phyloP scores from a whole-genome alignment of 2,113 vertebrate genomes.

The Festucalex cinctus region DNA sequence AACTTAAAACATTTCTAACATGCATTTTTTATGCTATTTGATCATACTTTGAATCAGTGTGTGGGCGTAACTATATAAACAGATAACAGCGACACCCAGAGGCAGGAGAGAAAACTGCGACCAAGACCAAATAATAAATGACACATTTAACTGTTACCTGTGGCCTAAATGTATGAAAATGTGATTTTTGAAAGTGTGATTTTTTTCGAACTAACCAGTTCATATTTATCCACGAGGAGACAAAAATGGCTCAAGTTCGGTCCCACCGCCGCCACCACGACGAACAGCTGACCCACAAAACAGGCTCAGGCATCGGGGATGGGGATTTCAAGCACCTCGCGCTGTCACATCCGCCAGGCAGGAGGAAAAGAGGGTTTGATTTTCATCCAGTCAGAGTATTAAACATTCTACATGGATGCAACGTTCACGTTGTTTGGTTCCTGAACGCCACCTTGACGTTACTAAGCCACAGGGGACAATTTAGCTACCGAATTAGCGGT shows the following conservation, averaged over 20 bases:
- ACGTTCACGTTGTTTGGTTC: neutral
- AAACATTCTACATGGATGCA: neutral
- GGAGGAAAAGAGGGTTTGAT: neutral
- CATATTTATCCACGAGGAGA: fast-evolving
- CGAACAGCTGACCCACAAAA: slow-evolving; percentile 35
- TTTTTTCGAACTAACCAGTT: neutral
- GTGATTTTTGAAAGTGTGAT: neutral
- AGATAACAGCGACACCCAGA: slow-evolving; percentile 35
- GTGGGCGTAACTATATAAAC: slow-evolving; percentile 15
- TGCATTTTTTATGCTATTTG: no score
- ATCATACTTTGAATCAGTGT: no score
- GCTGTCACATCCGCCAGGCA: neutral
- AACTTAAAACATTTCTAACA: no score
- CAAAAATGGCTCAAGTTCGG: slow-evolving; percentile 21
- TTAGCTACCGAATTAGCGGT: neutral
- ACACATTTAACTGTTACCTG: neutral
- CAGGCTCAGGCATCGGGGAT: neutral
- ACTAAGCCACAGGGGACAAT: neutral
- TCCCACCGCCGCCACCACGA: neutral
- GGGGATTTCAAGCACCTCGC: neutral
- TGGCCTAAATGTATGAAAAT: fast-evolving
- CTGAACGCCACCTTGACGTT: neutral
- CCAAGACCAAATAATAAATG: neutral
- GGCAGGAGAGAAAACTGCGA: slow-evolving; percentile 8
- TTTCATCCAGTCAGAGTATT: neutral